phyloP scores from a whole-genome alignment of 1,140 invertebrate species.

The Charaxes varanes region DNA sequence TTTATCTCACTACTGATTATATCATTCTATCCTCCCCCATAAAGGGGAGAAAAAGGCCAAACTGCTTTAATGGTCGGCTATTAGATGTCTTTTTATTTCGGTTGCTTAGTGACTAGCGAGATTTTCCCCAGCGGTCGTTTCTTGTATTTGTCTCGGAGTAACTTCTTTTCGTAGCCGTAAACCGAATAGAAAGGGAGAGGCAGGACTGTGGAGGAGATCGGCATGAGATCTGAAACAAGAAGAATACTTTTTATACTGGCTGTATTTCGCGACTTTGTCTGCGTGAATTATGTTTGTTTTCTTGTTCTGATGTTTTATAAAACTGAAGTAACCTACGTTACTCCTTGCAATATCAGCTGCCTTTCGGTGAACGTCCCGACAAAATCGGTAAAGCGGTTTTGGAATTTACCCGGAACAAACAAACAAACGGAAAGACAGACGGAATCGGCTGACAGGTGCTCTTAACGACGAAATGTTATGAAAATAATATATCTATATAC shows the following conservation, averaged over 20 bases:
- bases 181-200: slow-evolving; percentile 60
- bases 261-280: too few species aligned
- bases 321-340: too few species aligned
- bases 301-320: too few species aligned
- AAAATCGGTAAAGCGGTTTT: too few species aligned
- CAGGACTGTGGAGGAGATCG: slow-evolving; percentile 62
- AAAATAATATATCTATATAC: too few species aligned
- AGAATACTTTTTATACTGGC: slow-evolving; percentile 10
- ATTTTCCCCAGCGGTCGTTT: slow-evolving; percentile 56
- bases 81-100: slow-evolving; percentile 42
- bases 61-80: slow-evolving; percentile 24
- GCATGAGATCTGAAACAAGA: slow-evolving; percentile 51
- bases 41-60: slow-evolving; percentile 19
- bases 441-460: too few species aligned
- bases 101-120: slow-evolving; percentile 56
- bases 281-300: too few species aligned
- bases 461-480: too few species aligned
- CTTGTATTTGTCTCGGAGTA: slow-evolving; percentile 54
- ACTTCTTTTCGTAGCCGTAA: slow-evolving; percentile 59
- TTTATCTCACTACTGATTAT: slow-evolving; percentile 13
- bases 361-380: too few species aligned
- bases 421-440: too few species aligned
- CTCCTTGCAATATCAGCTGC: too few species aligned
- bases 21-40: slow-evolving; percentile 21
- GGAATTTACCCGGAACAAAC: too few species aligned